Evolutionary conservation across 2,888 invertebrate genomes (phyloP).

Genomic region (Agapostemon virescens): DNA sequence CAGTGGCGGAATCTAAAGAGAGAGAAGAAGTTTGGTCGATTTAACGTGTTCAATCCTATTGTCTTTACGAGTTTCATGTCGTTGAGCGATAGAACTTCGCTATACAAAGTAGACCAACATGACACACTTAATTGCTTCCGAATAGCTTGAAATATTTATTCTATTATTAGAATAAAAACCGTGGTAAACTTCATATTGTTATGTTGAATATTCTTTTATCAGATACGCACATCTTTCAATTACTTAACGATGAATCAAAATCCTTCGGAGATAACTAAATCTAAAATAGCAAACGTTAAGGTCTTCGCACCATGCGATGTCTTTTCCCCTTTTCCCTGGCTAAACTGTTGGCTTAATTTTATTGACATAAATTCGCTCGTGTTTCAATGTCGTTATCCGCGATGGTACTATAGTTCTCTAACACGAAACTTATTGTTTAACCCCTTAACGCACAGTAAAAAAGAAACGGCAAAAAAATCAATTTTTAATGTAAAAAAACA

Average conservation of each 20-base stretch:
- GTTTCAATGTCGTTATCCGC: too few species aligned
- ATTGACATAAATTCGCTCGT: too few species aligned
- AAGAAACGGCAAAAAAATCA: too few species aligned
- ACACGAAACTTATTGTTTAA: too few species aligned
- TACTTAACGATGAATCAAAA: background rate
- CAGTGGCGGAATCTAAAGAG: constrained; percentile 38
- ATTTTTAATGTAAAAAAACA: too few species aligned
- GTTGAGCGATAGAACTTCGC: constrained; percentile 45
- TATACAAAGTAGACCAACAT: background rate
- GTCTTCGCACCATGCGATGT: too few species aligned
- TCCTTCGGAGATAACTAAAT: background rate
- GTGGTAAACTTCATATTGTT: background rate
- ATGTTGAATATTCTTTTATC: background rate
- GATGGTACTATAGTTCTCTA: too few species aligned
- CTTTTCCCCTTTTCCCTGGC: too few species aligned
- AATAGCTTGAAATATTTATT: background rate
- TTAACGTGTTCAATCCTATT: constrained; percentile 58
- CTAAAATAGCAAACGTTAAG: background rate
- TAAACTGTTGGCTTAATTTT: too few species aligned
- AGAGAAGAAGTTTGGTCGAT: constrained; percentile 64
- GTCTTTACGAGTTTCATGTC: constrained; percentile 44
- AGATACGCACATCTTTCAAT: background rate
- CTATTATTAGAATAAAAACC: background rate
- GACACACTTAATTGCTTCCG: background rate
- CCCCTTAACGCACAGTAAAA: too few species aligned